Evolutionary conservation across 2,797 vertebrate genomes (phyloP).

Genomic region (Sebastes glaucus): DNA sequence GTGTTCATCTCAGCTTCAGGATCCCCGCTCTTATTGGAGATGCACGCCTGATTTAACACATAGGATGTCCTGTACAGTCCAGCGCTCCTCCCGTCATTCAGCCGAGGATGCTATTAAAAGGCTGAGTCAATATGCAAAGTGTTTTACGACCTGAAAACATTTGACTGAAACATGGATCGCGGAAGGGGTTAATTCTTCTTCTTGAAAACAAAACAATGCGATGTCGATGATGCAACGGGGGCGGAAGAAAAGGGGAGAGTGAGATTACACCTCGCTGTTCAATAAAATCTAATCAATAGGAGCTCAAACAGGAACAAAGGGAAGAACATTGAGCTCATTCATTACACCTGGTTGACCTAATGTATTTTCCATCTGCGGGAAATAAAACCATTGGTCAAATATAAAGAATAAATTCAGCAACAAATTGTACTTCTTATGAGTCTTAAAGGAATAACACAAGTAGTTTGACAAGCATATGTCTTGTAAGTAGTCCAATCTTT

Average conservation of each 20-base stretch:
- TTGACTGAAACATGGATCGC: conserved; percentile 15
- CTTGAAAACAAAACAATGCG: conserved; percentile 39
- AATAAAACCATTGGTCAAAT: conserved; percentile 16
- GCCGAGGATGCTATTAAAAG: conserved; percentile 29
- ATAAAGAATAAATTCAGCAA: not conserved
- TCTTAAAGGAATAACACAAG: conserved; percentile 10
- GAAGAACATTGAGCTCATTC: conserved; percentile 42
- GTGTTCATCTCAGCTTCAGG: conserved; percentile 25
- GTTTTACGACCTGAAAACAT: conserved; percentile 38
- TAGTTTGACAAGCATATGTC: conserved; percentile 32
- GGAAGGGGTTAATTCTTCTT: conserved; percentile 46
- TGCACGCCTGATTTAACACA: conserved; percentile 34
- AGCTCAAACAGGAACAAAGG: conserved; percentile 5
- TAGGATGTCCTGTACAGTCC: not conserved
- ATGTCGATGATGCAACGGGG: conserved; percentile 16
- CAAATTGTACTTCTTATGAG: not conserved
- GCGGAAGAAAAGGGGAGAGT: conserved; percentile 34
- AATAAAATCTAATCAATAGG: conserved; percentile 57
- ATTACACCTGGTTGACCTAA: conserved; percentile 49
- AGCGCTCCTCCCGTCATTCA: conserved; percentile 33
- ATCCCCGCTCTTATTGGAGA: conserved; percentile 1
- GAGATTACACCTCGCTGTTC: conserved; percentile 36
- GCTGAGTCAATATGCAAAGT: conserved; percentile 37
- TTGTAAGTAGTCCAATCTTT: conserved; percentile 9
- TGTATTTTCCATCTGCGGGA: conserved; percentile 25